Base-by-base conservation (phyloP, 2,888 invertebrate species). In the Fragum whitleyi region DNA sequence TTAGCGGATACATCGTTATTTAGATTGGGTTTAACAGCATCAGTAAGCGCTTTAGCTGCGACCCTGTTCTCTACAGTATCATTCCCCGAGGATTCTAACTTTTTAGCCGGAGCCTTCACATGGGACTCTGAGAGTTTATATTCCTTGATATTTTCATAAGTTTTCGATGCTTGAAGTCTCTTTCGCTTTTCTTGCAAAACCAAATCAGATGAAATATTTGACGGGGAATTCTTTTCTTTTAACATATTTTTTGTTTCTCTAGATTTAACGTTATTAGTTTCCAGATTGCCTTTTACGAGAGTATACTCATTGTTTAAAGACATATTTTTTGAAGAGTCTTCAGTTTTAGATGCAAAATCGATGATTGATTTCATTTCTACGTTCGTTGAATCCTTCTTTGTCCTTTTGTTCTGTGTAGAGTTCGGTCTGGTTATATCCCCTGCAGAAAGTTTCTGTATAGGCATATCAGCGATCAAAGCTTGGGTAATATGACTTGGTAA, bases 401-500 rank as follows among this genome's bases (percentile, higher is more conserved):
- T 36, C 9, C 32, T 36, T 36, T 9, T 36, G 3, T 36, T 36
- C 9, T 36, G 14, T 47, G 47, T 47, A 19, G 47, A 47, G 47
- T 16, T 47, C 5, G 47, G 47, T 47, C 47, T 14, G 14, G n/a
- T 16, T 9, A 47, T 47, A n/a, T 47, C 47, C 5, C 32, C n/a
- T 6, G 32, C 16, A n/a, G 61, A 29, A n/a, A 61, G 29, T 32
- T 32, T 61, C 16, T 53, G 32, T 51, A 55, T 69, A 2, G 65
- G 65, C 42, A 42, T 65, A 23, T 65, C 65, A 23, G 36, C 65
- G 14, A 65, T 65, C 42, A 65, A 23, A 42, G 65, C 39, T 23
- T 65, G 39, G 1, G 65, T 42, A 2, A 65, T 42, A 42, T 65
- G 42, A 26, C n/a, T 2, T 3, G 65, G 65, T 42, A 36, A 9